Percentiles rank a stretch among this genome's conserved stretches.
Evolutionary conservation across 2,113 vertebrate species (phyloP).

Genomic region (Caranx melampygus): DNA sequence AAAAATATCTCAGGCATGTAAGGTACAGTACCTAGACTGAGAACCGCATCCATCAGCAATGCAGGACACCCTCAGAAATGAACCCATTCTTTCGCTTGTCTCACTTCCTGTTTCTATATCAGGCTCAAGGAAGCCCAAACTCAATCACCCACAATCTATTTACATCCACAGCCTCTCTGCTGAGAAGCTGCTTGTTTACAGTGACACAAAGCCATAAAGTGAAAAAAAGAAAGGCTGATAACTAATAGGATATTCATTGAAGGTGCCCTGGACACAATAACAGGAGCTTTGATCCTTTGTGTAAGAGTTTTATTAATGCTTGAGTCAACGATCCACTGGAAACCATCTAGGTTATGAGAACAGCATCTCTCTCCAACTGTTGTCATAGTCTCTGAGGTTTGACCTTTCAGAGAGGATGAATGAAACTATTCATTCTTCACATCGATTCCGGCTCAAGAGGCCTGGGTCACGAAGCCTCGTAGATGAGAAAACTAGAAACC

Average conservation of each 20-base stretch:
- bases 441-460: too few relatives aligned
- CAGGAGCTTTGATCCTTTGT: constrained; percentile 55
- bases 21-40: background rate
- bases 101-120: constrained; percentile 55
- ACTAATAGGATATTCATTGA: background rate
- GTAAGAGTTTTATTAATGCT: constrained; percentile 10
- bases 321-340: background rate
- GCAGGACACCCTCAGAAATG: background rate
- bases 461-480: too few relatives aligned
- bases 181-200: constrained; percentile 35
- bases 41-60: background rate
- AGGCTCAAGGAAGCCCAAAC: constrained; percentile 28
- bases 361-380: background rate
- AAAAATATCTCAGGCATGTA: constrained; percentile 45
- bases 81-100: constrained; percentile 10
- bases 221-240: constrained; percentile 8
- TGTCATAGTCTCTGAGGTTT: background rate
- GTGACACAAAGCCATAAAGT: constrained; percentile 2
- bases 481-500: background rate
- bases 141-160: constrained; percentile 25
- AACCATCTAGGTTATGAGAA: background rate
- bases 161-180: background rate
- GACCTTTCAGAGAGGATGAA: background rate
- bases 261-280: constrained; percentile 8
- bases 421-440: background rate